These are phyloP conservation scores for Mastomys coucha DNA, from an alignment of 2,113 vertebrate species.

Conservation along the genomic window DNA sequence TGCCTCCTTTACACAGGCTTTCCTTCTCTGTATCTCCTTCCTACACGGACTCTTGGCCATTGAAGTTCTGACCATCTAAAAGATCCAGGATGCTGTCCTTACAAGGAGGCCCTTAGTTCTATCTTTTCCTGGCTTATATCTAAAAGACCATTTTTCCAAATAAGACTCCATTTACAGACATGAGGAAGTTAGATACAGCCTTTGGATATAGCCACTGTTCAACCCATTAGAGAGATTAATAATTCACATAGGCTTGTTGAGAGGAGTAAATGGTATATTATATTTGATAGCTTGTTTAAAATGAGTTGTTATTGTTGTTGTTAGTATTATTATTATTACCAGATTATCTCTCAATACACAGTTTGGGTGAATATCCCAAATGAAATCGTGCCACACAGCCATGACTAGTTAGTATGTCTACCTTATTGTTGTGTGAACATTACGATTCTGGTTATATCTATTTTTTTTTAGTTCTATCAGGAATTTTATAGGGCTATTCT, in stretches of 20 bases:
- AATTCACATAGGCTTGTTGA: not conserved
- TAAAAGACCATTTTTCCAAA: constrained; percentile 26
- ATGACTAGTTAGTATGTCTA: not conserved
- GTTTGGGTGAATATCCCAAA: not conserved
- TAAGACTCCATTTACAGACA: not conserved
- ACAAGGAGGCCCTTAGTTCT: not conserved
- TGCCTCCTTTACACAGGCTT: not conserved
- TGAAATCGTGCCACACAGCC: not conserved
- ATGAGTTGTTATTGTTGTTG: not conserved
- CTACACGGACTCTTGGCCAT: not conserved
- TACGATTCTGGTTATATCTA: not conserved
- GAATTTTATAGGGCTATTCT: not conserved
- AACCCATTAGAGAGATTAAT: not conserved
- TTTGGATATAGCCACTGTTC: not conserved
- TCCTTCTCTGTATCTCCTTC: not conserved
- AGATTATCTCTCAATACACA: not conserved
- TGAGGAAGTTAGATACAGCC: not conserved
- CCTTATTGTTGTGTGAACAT: constrained; percentile 22
- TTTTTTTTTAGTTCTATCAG: not conserved
- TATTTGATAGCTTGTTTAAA: not conserved
- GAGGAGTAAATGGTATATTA: constrained; percentile 21
- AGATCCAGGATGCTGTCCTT: not conserved
- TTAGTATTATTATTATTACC: not conserved
- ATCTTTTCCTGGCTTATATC: not conserved
- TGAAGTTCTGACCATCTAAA: not conserved